Evolutionary conservation across 2,888 invertebrate species (phyloP), one percentile per base, ranked within the genome.

Genomic region (Exocentrus adspersus): DNA sequence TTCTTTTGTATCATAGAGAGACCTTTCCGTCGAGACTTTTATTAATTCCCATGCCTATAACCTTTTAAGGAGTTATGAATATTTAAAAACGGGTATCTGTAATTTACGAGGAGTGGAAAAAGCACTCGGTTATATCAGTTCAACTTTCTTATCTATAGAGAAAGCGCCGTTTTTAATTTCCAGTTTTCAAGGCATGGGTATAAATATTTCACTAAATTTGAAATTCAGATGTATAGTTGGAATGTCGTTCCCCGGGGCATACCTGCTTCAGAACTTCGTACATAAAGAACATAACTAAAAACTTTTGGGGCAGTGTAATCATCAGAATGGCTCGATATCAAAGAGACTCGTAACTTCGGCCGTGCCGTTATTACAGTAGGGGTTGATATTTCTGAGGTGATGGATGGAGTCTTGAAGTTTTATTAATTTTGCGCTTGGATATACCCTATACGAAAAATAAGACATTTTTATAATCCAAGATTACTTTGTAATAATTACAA

Each of bases 141-240:
- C 16, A 17, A 43, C 5, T 54, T 7, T 43, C 43, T 24, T 43
- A 43, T 54, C 54, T 14, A 12, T 21, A 17, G 10, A 28, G 42
- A 24, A 14, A 16, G 24, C n/a, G 24, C 42, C 16, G 16, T 41
- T 54, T 54, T 54, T 54, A 41, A 54, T 41, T 54, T 54, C 41
- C 41, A 21, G n/a, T 24, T 16, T 54, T 24, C 28, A 21, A 21
- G 43, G 28, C 12, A 52, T 20, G 19, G 21, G 16, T 54, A 54
- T 43, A 43, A 43, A 54, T 53, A 41, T 54, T 54, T 54, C 32
- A 2, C 30, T n/a, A 12, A 43, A 43, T 43, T 54, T 54, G 43
- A 54, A 54, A 54, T 54, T 54, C 54, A 54, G 24, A 54, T 54
- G 20, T 54, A 54, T 54, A 14, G 54, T 43, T 21, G 42, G 43